Conservation (phyloP, 2,888 invertebrate species). For the Cataglyphis rosenhaueri region DNA sequence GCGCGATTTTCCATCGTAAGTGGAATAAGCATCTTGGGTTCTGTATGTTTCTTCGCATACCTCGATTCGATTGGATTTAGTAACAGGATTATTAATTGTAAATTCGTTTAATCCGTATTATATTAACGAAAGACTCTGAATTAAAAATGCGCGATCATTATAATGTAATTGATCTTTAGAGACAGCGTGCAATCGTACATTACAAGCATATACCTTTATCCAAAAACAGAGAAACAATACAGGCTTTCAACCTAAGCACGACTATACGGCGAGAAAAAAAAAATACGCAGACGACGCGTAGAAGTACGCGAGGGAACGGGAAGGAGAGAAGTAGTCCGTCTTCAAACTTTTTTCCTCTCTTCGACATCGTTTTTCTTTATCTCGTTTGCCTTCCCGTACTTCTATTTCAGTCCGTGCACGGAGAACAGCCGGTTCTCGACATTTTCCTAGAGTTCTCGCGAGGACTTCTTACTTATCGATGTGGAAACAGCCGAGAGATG, state of each 20-base stretch:
- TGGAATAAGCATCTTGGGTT: neutral
- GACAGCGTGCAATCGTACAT: neutral
- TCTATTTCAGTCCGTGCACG: conserved; percentile 43
- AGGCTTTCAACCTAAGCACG: conserved; percentile 16
- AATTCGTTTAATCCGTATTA: conserved; percentile 20
- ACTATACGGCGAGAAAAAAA: neutral
- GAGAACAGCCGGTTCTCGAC: conserved; percentile 49
- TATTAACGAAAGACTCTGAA: neutral
- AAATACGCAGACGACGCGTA: neutral
- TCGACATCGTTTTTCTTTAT: conserved; percentile 49
- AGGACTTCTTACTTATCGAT: conserved; percentile 55
- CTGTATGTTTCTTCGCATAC: neutral
- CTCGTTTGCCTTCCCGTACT: conserved; percentile 30
- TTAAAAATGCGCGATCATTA: neutral
- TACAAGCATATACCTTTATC: conserved; percentile 6
- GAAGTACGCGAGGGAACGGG: conserved; percentile 6
- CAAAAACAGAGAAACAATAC: conserved; percentile 29
- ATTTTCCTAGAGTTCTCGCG: conserved; percentile 59
- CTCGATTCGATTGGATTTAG: conserved; percentile 18
- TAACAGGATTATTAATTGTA: conserved; percentile 22
- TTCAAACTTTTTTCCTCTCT: conserved; percentile 42
- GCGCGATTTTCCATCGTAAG: neutral
- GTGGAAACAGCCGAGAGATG: conserved; percentile 45
- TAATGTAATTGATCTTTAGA: conserved; percentile 8
- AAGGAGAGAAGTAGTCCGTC: conserved; percentile 36